Base-by-base conservation (phyloP, 1,140 invertebrate genomes). In the Pectinophora gossypiella region DNA sequence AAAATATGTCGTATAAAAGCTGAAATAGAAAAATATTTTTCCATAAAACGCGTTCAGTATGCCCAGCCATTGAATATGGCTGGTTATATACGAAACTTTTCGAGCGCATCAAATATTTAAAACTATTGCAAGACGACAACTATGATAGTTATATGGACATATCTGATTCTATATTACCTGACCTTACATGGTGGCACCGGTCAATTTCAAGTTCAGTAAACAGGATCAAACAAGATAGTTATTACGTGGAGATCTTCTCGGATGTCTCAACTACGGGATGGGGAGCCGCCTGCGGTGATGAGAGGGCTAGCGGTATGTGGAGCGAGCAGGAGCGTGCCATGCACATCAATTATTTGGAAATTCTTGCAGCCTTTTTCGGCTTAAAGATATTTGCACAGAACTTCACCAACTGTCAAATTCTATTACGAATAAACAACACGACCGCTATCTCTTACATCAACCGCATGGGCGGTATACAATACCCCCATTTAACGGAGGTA, bases 211-310 rank as follows among this genome's bases (percentile, higher is more conserved):
- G 51, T 9, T 38, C 38, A 9, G 18, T 19, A 13, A 60, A 59
- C 19, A 47, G 54, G 32, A 60, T 68, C 19, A 49, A 21, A 12
- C 18, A 19, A 9, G 19, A 38, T 12, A 45, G 47, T 16, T 64
- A 35, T 23, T 20, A 16, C 15, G 6, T 58, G 18, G 59, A 53
- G 19, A 71, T 75, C 23, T 72, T 65, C 54, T 60, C 67, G 2
- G 67, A 74, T 40, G 64, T 64, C 7, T 76, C 66, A n/a, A 13
- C 16, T 3, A 51, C 64, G 6, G 72, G 70, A 4, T 80, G 74
- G 66, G 64, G 62, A 7, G 51, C 54, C 7, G 19, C 35, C 22
- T 65, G 36, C 45, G 38, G 59, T 36, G 59, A 44, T 2, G 18
- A 58, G 16, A 57, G 21, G 19, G 38, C 46, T 15, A 56, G 61